Evolutionary conservation across 2,888 invertebrate species (phyloP).

Genomic region (Sesia apiformis): DNA sequence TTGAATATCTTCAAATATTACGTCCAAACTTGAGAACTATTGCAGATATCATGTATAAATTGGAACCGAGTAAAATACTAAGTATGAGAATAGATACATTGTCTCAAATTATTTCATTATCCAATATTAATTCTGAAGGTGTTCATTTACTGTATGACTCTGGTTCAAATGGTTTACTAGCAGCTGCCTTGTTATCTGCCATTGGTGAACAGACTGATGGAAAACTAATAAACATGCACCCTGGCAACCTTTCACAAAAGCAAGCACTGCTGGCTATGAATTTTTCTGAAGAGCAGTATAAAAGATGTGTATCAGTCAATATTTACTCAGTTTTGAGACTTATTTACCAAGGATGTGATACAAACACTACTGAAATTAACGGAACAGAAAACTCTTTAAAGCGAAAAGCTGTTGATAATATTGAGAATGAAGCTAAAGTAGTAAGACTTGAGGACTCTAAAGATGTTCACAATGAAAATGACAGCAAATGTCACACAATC

Average conservation of each 20-base stretch:
- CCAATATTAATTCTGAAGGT: constrained; percentile 86
- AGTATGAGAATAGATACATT: constrained; percentile 90
- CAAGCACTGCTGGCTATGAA: constrained; percentile 87
- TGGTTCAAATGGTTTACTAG: constrained; percentile 88
- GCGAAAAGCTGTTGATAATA: constrained; percentile 28
- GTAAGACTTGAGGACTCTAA: constrained; percentile 23
- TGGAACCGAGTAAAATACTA: constrained; percentile 83
- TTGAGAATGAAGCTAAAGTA: constrained; percentile 33
- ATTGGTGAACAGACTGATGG: constrained; percentile 80
- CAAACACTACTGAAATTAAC: constrained; percentile 24
- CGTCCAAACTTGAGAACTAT: constrained; percentile 88
- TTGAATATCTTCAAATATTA: constrained; percentile 85
- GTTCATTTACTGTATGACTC: constrained; percentile 90
- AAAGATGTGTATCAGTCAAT: constrained; percentile 83
- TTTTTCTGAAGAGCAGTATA: constrained; percentile 80
- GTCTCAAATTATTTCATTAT: constrained; percentile 88
- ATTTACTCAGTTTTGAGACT: constrained; percentile 83
- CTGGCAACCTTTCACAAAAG: constrained; percentile 86
- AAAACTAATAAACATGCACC: constrained; percentile 83
- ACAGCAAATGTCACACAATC: constrained; percentile 2
- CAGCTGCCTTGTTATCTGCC: constrained; percentile 87
- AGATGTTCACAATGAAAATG: constrained; percentile 6
- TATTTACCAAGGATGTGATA: constrained; percentile 76
- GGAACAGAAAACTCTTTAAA: constrained; percentile 30
- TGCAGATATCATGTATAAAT: constrained; percentile 87